Base-by-base conservation (phyloP, 2,888 invertebrate genomes). In the Tanytarsus gracilentus region DNA sequence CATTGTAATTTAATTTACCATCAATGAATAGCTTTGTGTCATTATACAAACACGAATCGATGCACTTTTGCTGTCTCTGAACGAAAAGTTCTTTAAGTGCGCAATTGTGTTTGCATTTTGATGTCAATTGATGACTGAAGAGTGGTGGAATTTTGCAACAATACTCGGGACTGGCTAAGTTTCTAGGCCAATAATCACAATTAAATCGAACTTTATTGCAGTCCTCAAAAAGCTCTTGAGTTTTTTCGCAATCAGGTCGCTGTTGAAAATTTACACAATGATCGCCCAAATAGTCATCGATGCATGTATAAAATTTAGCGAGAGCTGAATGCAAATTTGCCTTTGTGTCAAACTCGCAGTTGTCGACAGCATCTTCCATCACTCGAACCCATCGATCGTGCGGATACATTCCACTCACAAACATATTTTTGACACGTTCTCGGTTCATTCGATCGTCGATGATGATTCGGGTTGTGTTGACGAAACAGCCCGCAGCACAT, bases 91-190 rank as follows among this genome's bases (percentile, higher is more conserved):
- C 49, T n/a, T 23, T 25, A 25, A 18, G 16, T 6, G 25, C n/a
- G 8, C 49, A 49, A 8, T 49, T 18, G 16, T 27, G n/a, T 25
- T 25, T 11, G 26, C 49, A 49, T 27, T 25, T 49, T 14, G n/a
- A 11, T 2, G 11, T 4, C 14, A 49, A 49, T 49, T n/a, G n/a
- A 6, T 49, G 49, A 16, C 26, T 26, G 16, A 49, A 49, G 6
- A 49, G 16, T 26, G 49, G 27, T 6, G 49, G 27, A 27, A 27
- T 49, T 49, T n/a, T n/a, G 11, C 49, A 49, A n/a, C 49, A 49
- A 14, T 9, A n/a, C 11, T 49, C 49, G 4, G 26, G 26, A 25
- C n/a, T 25, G 1, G n/a, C 14, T 18, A 25, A 25, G 9, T 16
- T 16, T 11, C 14, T 8, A 6, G 49, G 49, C 49, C 49, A 49